Evolutionary conservation across 35 echinoderm and acorn worm genomes (phyloP).

Genomic region (Lytechinus variegatus): DNA sequence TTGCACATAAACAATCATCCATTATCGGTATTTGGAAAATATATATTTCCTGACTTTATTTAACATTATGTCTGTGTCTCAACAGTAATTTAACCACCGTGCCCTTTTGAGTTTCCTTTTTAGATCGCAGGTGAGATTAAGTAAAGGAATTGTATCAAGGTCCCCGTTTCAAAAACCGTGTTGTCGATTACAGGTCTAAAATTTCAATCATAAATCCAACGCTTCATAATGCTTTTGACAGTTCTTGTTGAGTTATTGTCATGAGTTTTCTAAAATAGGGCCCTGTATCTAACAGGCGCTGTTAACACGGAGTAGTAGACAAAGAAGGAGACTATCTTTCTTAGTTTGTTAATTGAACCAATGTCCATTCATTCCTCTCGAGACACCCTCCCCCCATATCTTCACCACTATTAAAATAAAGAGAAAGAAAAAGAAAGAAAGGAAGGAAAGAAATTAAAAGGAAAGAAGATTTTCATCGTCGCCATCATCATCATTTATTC

Average conservation of each 20-base stretch:
- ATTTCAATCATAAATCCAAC: too few relatives aligned
- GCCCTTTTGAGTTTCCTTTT: not conserved
- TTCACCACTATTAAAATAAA: too few relatives aligned
- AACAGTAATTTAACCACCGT: not conserved
- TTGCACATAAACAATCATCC: not conserved
- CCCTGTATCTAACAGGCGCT: not conserved
- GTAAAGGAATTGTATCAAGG: not conserved
- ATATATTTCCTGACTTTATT: not conserved
- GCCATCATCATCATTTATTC: too few relatives aligned
- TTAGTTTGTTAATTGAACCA: too few relatives aligned
- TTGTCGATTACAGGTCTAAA: not conserved
- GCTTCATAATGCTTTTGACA: too few relatives aligned
- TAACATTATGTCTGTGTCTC: not conserved
- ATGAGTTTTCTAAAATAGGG: not conserved
- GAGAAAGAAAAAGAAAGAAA: too few relatives aligned
- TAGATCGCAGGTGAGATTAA: not conserved
- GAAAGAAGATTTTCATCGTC: too few relatives aligned
- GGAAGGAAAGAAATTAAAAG: too few relatives aligned
- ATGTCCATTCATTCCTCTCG: too few relatives aligned
- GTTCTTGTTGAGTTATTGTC: not conserved
- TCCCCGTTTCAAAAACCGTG: not conserved
- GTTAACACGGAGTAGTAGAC: not conserved
- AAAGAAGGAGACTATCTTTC: too few relatives aligned
- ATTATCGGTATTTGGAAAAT: not conserved
- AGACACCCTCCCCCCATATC: too few relatives aligned